Percentiles rank a stretch among this genome's conserved stretches.
Evolutionary conservation across 2,797 vertebrate genomes (phyloP).

Genomic region (Hoplostethus mediterraneus): DNA sequence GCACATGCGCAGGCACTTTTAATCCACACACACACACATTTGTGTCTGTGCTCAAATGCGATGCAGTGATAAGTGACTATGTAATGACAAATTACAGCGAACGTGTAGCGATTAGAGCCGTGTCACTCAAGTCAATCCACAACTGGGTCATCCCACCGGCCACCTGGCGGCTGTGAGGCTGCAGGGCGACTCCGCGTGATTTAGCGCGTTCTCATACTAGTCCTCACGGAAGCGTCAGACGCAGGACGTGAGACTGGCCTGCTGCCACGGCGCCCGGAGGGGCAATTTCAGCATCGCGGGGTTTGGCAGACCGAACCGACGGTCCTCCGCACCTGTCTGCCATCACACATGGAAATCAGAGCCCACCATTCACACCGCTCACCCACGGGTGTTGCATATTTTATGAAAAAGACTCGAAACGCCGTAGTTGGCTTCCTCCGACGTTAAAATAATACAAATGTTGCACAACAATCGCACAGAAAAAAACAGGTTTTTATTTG

Average conservation of each 20-base stretch:
- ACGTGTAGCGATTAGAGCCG: conserved; percentile 19
- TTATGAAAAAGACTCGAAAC: conserved; percentile 27
- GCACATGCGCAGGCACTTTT: no score
- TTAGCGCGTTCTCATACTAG: conserved; percentile 38
- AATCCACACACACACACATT: not conserved
- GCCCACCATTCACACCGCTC: conserved; percentile 30
- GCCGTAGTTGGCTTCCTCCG: conserved; percentile 22
- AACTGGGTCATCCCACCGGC: conserved; percentile 1
- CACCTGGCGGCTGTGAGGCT: conserved; percentile 32
- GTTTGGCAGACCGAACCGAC: conserved; percentile 25
- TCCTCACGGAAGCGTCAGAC: conserved; percentile 51
- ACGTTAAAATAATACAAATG: conserved; percentile 55
- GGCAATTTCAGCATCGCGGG: conserved; percentile 46
- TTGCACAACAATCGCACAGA: conserved; percentile 49
- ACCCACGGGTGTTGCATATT: conserved; percentile 62
- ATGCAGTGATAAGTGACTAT: conserved; percentile 23
- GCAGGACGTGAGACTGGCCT: conserved; percentile 38
- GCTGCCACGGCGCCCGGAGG: conserved; percentile 46
- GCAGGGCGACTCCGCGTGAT: conserved; percentile 7
- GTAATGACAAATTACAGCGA: conserved; percentile 27
- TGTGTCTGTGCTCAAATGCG: not conserved
- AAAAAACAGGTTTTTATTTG: conserved; percentile 47
- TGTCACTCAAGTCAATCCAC: conserved; percentile 30
- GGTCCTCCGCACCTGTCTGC: conserved; percentile 58
- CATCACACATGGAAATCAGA: conserved; percentile 64